Conservation (phyloP, 2,888 invertebrate genomes). For the Caenorhabditis japonica region DNA sequence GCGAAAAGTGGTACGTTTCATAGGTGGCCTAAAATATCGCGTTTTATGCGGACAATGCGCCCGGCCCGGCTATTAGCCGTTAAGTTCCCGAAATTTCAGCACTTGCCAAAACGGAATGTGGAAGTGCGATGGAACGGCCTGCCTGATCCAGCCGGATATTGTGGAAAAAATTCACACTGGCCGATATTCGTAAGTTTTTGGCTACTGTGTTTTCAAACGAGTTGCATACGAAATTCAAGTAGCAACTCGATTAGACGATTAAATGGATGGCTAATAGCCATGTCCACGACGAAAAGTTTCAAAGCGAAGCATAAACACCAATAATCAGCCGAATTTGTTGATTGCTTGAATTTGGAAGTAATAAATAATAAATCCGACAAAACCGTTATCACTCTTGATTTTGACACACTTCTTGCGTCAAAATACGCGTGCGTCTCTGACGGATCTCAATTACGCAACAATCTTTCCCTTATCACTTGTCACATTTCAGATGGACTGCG, state of each 20-base stretch:
- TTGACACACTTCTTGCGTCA: slow-evolving; percentile 34
- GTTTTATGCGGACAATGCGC: too few species aligned
- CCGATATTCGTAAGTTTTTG: slow-evolving; percentile 77
- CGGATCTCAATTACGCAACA: slow-evolving; percentile 27
- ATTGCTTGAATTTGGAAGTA: too few species aligned
- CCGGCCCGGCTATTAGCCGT: too few species aligned
- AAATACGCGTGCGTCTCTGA: slow-evolving; percentile 3
- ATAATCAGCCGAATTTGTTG: neutral
- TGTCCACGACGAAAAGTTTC: too few species aligned
- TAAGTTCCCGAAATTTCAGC: slow-evolving; percentile 73
- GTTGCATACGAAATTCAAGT: neutral
- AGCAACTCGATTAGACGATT: neutral
- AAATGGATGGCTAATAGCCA: neutral
- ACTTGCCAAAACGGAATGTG: slow-evolving; percentile 78
- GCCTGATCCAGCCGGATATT: slow-evolving; percentile 85
- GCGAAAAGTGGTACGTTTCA: slow-evolving; percentile 69
- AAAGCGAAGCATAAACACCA: slow-evolving; percentile 1
- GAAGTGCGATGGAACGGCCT: slow-evolving; percentile 83
- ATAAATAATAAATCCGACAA: too few species aligned
- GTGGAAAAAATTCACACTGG: slow-evolving; percentile 83
- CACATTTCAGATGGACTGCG: slow-evolving; percentile 84
- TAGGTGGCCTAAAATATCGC: too few species aligned
- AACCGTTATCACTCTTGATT: neutral
- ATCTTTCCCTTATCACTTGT: slow-evolving; percentile 13
- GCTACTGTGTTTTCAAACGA: neutral